These are phyloP conservation scores for Labeo calbasu DNA, from an alignment of 2,797 vertebrate species.

Conservation along the genomic window DNA sequence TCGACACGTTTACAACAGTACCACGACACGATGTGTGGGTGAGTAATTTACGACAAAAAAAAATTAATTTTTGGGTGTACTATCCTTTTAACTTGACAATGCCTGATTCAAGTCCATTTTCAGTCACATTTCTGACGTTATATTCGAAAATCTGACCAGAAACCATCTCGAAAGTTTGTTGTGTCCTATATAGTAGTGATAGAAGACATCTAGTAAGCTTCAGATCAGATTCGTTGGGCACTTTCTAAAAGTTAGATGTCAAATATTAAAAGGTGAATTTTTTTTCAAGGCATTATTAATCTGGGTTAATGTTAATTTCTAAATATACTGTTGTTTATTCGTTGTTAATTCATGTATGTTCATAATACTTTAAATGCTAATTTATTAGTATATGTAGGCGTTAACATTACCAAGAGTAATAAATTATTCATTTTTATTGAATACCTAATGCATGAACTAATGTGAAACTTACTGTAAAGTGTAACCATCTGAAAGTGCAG, in stretches of 20 bases:
- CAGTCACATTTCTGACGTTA: background rate
- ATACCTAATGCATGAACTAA: background rate
- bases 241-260: background rate
- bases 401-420: background rate
- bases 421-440: background rate
- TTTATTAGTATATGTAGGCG: background rate
- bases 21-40: no score
- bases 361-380: conserved; percentile 6
- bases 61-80: no score
- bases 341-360: background rate
- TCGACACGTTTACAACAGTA: no score
- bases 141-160: background rate
- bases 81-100: no score
- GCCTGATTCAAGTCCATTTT: background rate
- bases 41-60: no score
- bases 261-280: conserved; percentile 9
- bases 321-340: background rate
- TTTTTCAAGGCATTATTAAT: no score
- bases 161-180: background rate
- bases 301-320: background rate
- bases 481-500: background rate
- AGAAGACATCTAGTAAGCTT: background rate
- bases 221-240: background rate
- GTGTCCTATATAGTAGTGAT: background rate
- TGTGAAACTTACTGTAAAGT: background rate